These are phyloP conservation scores for Petrolisthes cinctipes DNA, from an alignment of 2,888 invertebrate genomes.

Conservation along the genomic window DNA sequence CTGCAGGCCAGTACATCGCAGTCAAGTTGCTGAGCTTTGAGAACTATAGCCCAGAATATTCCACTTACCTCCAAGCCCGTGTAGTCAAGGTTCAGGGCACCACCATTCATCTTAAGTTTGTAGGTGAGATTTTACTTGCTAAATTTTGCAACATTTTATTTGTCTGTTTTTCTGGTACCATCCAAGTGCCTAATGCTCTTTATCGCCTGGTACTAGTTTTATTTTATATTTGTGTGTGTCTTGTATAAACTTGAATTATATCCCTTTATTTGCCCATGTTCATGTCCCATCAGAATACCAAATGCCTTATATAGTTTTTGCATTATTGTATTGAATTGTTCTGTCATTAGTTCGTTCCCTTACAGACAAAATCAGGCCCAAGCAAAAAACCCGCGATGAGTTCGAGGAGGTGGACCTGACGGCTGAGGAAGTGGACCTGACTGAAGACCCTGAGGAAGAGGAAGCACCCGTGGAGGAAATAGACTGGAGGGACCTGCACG, in stretches of 20 bases:
- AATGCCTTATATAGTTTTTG: no score
- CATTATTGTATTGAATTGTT: no score
- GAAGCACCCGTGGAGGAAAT: background rate
- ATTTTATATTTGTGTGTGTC: no score
- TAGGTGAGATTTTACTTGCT: background rate
- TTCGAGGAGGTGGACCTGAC: background rate
- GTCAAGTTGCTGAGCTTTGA: background rate
- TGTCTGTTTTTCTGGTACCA: no score
- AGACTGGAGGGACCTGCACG: slow-evolving; percentile 6
- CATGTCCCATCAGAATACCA: no score
- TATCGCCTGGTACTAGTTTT: no score
- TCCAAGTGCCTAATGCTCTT: no score
- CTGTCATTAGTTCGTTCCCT: background rate
- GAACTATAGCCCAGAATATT: background rate
- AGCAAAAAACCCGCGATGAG: background rate
- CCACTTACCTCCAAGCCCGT: background rate
- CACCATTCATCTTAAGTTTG: background rate
- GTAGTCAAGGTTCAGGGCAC: background rate
- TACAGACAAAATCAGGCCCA: background rate
- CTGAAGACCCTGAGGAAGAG: background rate
- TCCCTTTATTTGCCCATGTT: no score
- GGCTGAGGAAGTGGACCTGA: background rate
- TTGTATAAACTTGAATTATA: no score
- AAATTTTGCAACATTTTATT: no score
- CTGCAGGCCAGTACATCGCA: background rate